Percentiles rank a stretch among this genome's conserved stretches.
These are phyloP conservation scores for Deladenus siricidicola DNA, from an alignment of 2,888 invertebrate species.

Conservation along the genomic window DNA sequence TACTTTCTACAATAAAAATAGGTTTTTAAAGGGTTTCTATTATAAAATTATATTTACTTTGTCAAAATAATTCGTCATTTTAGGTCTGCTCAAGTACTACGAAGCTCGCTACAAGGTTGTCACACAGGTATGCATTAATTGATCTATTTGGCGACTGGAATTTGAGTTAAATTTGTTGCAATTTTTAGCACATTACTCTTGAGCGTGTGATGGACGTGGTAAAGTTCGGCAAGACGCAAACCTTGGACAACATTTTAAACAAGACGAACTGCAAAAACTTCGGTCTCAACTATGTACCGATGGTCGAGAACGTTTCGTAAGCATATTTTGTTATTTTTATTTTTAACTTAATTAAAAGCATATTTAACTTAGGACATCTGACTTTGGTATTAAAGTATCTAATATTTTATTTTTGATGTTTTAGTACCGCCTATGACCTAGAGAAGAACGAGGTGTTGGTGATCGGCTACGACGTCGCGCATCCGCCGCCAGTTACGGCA, in stretches of 20 bases:
- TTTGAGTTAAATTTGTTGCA: not conserved
- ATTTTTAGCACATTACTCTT: constrained; percentile 12
- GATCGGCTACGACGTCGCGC: constrained; percentile 29
- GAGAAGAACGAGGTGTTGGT: constrained; percentile 19
- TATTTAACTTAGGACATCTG: no score
- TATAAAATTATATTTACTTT: not conserved
- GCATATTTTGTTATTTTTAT: no score
- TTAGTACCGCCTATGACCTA: constrained; percentile 3
- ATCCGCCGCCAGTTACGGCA: constrained; percentile 17
- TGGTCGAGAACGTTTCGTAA: constrained; percentile 11
- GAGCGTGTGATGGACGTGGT: constrained; percentile 17
- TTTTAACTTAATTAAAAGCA: no score
- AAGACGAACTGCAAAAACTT: constrained; percentile 25
- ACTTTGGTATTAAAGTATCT: no score
- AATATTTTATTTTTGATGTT: not conserved
- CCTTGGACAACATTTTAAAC: constrained; percentile 24
- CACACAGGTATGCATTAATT: constrained; percentile 9
- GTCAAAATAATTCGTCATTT: not conserved
- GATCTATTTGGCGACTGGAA: not conserved
- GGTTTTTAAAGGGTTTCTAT: no score
- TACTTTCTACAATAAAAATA: no score
- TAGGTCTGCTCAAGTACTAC: constrained; percentile 21
- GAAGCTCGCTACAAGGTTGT: constrained; percentile 21
- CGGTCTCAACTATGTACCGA: constrained; percentile 25
- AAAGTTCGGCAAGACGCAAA: constrained; percentile 9